A percentile compares a stretch with the other conserved stretches of the same genome.
Evolutionary conservation across 2,888 invertebrate genomes (phyloP).

Genomic region (Phrixothrix hirtus): DNA sequence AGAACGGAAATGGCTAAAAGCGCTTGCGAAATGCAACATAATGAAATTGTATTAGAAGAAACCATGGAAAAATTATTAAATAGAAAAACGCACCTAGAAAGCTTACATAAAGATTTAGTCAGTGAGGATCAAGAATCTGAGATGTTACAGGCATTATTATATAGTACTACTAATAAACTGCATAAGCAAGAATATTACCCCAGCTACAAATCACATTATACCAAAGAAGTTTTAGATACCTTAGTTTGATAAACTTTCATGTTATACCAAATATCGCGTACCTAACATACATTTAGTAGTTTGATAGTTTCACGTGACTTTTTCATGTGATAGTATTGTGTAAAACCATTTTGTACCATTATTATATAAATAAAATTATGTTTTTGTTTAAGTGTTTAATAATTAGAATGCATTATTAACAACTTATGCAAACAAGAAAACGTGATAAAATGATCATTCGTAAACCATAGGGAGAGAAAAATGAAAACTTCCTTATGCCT

Average conservation of each 20-base stretch:
- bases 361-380: constrained; percentile 35
- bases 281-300: constrained; percentile 45
- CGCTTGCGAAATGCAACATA: constrained; percentile 56
- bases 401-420: background rate
- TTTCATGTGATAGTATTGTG: constrained; percentile 21
- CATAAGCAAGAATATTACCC: constrained; percentile 33
- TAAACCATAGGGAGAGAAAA: too few relatives aligned
- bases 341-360: constrained; percentile 14
- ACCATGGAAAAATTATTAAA: constrained; percentile 49
- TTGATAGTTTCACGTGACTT: constrained; percentile 21
- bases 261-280: constrained; percentile 57
- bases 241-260: constrained; percentile 49
- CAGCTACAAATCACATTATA: constrained; percentile 44
- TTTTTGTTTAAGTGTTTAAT: constrained; percentile 22
- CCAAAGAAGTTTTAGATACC: constrained; percentile 58
- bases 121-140: constrained; percentile 54
- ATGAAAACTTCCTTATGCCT: too few relatives aligned
- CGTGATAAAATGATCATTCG: too few relatives aligned
- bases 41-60: constrained; percentile 54
- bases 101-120: constrained; percentile 49
- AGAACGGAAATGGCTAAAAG: constrained; percentile 54
- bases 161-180: constrained; percentile 43
- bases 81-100: constrained; percentile 47
- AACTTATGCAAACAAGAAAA: background rate
- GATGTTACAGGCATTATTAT: constrained; percentile 54